Conservation (phyloP, 2,797 vertebrate genomes). For the Acrossocheilus fasciatus region DNA sequence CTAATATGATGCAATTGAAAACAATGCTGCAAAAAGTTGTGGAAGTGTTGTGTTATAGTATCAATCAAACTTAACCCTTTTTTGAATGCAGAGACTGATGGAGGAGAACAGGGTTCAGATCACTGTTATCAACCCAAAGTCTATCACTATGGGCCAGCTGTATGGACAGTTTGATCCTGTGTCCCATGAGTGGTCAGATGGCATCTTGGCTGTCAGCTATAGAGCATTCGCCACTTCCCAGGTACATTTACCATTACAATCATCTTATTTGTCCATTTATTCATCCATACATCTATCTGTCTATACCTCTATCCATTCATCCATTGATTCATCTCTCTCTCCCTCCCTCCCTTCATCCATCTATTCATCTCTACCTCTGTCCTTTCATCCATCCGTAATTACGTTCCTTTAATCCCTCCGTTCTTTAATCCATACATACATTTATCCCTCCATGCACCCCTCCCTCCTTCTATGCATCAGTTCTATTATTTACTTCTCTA, state of each 20-base stretch:
- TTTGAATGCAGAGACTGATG: slow-evolving; percentile 81
- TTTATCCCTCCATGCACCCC: neutral
- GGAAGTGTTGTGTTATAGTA: neutral
- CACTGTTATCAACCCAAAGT: slow-evolving; percentile 91
- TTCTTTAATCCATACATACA: neutral
- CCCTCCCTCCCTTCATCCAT: neutral
- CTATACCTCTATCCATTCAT: neutral
- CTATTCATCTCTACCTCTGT: neutral
- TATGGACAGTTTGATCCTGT: slow-evolving; percentile 91
- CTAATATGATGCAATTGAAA: slow-evolving; percentile 12
- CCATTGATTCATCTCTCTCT: neutral
- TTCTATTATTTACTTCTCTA: neutral
- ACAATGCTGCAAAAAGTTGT: slow-evolving; percentile 1
- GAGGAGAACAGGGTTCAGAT: slow-evolving; percentile 92
- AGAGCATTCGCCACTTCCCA: slow-evolving; percentile 84
- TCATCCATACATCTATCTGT: neutral
- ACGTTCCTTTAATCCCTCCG: neutral
- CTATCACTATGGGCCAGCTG: slow-evolving; percentile 91
- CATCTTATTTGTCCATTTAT: neutral
- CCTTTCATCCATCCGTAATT: neutral
- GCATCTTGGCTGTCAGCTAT: slow-evolving; percentile 90
- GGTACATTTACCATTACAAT: slow-evolving; percentile 67
- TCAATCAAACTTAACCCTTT: neutral
- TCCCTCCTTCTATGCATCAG: neutral
- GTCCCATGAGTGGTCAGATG: slow-evolving; percentile 93